A percentile compares a stretch with the other conserved stretches of the same genome.
Evolutionary conservation across 2,113 vertebrate species (phyloP).

Genomic region (Rhizomys pruinosus): DNA sequence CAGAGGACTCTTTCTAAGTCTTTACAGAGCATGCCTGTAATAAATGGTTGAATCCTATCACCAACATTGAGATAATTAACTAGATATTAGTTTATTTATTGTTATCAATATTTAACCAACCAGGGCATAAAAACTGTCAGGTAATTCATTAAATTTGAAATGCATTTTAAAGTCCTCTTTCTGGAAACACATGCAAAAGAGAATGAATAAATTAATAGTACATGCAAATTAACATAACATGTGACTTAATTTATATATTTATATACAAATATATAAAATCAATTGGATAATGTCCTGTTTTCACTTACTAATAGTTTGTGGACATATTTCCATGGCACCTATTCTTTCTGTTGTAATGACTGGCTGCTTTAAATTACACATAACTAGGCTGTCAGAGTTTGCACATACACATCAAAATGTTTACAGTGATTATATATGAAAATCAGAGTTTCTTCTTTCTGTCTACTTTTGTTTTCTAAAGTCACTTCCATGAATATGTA

Average conservation of each 20-base stretch:
- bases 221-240: background rate
- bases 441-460: background rate
- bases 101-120: constrained; percentile 48
- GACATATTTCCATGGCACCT: background rate
- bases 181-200: too few species aligned
- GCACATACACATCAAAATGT: background rate
- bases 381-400: background rate
- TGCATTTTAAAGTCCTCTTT: background rate
- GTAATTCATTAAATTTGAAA: constrained; percentile 38
- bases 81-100: constrained; percentile 26
- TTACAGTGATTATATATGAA: background rate
- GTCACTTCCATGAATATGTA: background rate
- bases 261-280: background rate
- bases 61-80: constrained; percentile 36
- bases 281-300: background rate
- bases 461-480: background rate
- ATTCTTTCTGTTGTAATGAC: background rate
- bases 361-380: background rate
- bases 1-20: background rate
- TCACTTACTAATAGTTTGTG: background rate
- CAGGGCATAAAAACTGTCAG: background rate
- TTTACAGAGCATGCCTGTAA: background rate
- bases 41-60: constrained; percentile 41
- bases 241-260: background rate
- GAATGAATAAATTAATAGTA: constrained; percentile 5